Percentiles rank a stretch among this genome's conserved stretches.
These are phyloP conservation scores for Aplocera efformata DNA, from an alignment of 2,888 invertebrate genomes.

Conservation along the genomic window DNA sequence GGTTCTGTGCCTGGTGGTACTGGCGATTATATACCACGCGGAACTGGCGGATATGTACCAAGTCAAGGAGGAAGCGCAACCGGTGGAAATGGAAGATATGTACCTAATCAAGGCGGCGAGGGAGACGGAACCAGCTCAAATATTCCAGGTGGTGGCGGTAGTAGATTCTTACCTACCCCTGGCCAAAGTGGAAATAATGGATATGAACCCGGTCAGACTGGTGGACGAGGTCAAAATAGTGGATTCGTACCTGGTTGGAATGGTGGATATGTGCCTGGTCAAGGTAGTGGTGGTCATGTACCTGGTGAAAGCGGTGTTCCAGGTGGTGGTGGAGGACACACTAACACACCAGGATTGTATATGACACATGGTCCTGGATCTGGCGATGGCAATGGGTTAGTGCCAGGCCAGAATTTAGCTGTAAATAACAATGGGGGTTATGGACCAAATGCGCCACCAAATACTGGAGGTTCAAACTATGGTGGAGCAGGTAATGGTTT, in stretches of 20 bases:
- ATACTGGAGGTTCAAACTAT: background rate
- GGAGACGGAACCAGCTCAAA: background rate
- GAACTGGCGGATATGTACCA: constrained; percentile 22
- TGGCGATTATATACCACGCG: constrained; percentile 21
- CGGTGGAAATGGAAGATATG: constrained; percentile 1
- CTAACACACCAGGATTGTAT: constrained; percentile 5
- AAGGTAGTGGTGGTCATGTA: constrained; percentile 8
- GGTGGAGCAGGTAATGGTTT: background rate
- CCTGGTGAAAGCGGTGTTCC: constrained; percentile 10
- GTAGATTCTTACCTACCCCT: background rate
- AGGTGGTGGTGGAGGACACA: constrained; percentile 3
- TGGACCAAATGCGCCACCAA: constrained; percentile 1
- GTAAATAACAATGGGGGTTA: background rate
- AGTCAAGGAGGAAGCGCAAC: constrained; percentile 14
- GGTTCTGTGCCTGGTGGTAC: constrained; percentile 15
- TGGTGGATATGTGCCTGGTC: constrained; percentile 5
- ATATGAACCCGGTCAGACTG: constrained; percentile 2
- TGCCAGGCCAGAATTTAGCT: too few relatives aligned
- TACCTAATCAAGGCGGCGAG: constrained; percentile 5
- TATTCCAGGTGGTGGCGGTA: background rate
- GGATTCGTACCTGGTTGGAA: background rate
- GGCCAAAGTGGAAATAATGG: background rate
- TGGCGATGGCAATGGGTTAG: background rate
- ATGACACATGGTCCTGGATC: too few relatives aligned
- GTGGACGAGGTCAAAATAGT: background rate